Evolutionary conservation across 2,113 vertebrate species (phyloP).

Genomic region (Tragelaphus scriptus): DNA sequence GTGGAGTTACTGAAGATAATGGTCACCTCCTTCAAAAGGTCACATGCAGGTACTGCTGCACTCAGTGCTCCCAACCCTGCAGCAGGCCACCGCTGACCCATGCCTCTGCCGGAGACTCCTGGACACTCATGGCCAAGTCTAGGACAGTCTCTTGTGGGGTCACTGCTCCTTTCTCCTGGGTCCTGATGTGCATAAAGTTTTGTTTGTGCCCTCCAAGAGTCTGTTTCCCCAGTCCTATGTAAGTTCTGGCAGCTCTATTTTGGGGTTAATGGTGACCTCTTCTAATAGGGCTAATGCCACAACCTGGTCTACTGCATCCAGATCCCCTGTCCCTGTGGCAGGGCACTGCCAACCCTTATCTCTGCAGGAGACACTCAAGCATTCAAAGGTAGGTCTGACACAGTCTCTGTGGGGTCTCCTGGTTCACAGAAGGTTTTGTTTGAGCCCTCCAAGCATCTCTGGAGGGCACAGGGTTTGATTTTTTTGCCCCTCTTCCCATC

Average conservation of each 20-base stretch:
- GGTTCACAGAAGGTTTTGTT: neutral
- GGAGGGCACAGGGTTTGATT: neutral
- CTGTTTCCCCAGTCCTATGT: neutral
- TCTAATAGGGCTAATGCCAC: neutral
- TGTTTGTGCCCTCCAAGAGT: neutral
- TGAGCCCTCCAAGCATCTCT: neutral
- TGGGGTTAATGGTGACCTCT: neutral
- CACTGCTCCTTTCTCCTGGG: neutral
- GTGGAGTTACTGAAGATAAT: neutral
- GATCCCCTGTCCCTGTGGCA: fast-evolving
- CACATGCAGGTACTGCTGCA: neutral
- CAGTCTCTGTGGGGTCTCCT: neutral
- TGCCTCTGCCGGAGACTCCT: fast-evolving
- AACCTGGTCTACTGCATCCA: neutral
- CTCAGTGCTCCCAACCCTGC: neutral
- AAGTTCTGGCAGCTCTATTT: neutral
- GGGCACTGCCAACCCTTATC: neutral
- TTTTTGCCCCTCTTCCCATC: fast-evolving
- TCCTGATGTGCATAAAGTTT: neutral
- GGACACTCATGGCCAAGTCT: neutral
- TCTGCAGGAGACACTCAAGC: neutral
- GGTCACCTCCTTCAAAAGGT: neutral
- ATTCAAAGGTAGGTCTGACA: neutral
- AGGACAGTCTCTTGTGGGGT: neutral
- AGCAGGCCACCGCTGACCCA: neutral